phyloP scores from a whole-genome alignment of 2,888 invertebrate species.

The Polydrusus cervinus region DNA sequence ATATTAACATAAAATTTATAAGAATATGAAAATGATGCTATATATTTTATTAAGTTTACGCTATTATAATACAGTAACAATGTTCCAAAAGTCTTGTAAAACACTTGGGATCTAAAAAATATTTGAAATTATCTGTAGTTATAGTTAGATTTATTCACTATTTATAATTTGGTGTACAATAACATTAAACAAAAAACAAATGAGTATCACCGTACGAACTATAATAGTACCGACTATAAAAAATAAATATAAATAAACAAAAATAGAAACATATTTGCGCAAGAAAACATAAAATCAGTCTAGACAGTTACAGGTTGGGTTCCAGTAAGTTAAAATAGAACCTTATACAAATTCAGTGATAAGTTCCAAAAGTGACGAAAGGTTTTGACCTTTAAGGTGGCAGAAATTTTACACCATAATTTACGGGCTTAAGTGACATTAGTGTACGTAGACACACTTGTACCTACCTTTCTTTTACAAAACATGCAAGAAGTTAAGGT shows the following conservation, averaged over 20 bases:
- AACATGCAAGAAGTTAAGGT: too few species aligned
- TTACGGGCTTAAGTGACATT: too few species aligned
- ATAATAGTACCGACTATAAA: conserved; percentile 39
- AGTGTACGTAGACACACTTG: too few species aligned
- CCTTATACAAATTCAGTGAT: conserved; percentile 4
- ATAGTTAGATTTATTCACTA: conserved; percentile 17
- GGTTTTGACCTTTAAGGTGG: not conserved
- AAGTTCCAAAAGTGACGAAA: not conserved
- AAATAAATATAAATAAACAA: conserved; percentile 48
- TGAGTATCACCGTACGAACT: conserved; percentile 29
- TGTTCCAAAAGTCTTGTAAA: conserved; percentile 31
- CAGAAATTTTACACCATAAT: too few species aligned
- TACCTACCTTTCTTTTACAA: not conserved
- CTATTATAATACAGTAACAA: conserved; percentile 19
- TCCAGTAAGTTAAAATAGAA: conserved; percentile 17
- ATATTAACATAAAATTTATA: conserved; percentile 11
- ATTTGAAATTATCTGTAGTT: conserved; percentile 22
- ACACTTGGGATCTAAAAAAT: conserved; percentile 30
- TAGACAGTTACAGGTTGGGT: conserved; percentile 37
- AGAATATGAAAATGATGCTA: conserved; percentile 17
- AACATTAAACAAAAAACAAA: conserved; percentile 14
- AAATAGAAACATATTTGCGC: conserved; percentile 37
- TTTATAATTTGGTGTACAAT: conserved; percentile 21
- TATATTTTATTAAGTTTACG: conserved; percentile 9
- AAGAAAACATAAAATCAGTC: conserved; percentile 51